A percentile compares a stretch with the other conserved stretches of the same genome.
Evolutionary conservation across 2,797 vertebrate species (phyloP).

Genomic region (Rhyacichthys aspro): DNA sequence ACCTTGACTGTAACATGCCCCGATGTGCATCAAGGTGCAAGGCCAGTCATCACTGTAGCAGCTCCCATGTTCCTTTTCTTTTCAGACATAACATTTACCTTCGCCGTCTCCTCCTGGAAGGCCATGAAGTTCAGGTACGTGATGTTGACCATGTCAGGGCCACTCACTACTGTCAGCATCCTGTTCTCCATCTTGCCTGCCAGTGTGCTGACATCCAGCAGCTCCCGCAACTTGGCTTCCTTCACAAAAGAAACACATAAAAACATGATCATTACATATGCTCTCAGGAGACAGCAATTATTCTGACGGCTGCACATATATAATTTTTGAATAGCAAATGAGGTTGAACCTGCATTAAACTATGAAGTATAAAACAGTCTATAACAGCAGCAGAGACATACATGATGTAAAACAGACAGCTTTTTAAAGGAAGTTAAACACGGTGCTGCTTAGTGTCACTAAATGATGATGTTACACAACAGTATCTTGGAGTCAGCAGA

Average conservation of each 20-base stretch:
- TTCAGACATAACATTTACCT: constrained; percentile 75
- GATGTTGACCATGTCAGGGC: constrained; percentile 95
- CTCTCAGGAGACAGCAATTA: no score
- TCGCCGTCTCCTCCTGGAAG: constrained; percentile 95
- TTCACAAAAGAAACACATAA: constrained; percentile 46
- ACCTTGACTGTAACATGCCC: not conserved
- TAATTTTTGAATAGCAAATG: no score
- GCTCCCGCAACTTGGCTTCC: constrained; percentile 94
- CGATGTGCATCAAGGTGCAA: not conserved
- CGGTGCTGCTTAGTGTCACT: constrained; percentile 42
- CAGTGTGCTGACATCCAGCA: constrained; percentile 88
- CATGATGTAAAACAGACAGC: constrained; percentile 39
- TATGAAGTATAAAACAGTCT: constrained; percentile 17
- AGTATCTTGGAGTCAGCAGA: constrained; percentile 11
- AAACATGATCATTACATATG: not conserved
- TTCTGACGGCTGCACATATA: no score
- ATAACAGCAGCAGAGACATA: not conserved
- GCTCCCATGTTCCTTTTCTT: not conserved
- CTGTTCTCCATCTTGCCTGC: constrained; percentile 89
- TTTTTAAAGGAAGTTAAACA: constrained; percentile 35
- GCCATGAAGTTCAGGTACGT: constrained; percentile 96
- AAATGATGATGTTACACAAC: constrained; percentile 20
- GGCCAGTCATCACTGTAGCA: not conserved
- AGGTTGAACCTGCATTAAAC: constrained; percentile 13
- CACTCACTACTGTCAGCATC: constrained; percentile 94